Base-by-base conservation (phyloP, 37 sponge, comb jelly and placozoan species). In the Tethya wilhelma region DNA sequence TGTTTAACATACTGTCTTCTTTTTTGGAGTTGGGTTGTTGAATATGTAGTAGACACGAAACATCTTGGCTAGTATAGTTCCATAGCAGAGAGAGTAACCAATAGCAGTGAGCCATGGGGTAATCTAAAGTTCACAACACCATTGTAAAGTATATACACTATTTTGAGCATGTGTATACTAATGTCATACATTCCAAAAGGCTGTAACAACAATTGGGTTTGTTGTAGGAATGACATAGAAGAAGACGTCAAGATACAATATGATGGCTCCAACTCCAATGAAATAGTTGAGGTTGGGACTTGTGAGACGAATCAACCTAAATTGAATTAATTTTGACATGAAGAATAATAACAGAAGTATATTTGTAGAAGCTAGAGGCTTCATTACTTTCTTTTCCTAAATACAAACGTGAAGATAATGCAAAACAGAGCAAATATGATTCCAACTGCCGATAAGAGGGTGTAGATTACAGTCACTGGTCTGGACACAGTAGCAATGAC, bases 61-160 rank as follows among this genome's bases (percentile, higher is more conserved):
- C 86, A 86, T 86, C 70, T 86, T 86, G 32, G 53, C 79, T 37
- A 86, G 39, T 8, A 86, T 79, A 40, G 86, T 79, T 2, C 79
- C 86, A 86, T 66, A 86, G 53, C 79, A 79, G 26, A 86, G 74
- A 71, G 79, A 86, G 72, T 86, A 86, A 56, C 86, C 86, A 55
- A 86, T 63, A 30, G 79, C 59, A 12, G 73, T 65, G 46, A 86
- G 34, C 79, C 86, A 78, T 11, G 69, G 68, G 58, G 43, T 72
- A 31, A 86, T n/a, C n/a, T n/a, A n/a, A n/a, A n/a, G n/a, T n/a
- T n/a, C n/a, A n/a, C n/a, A n/a, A n/a, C n/a, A n/a, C n/a, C n/a
- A n/a, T n/a, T n/a, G n/a, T n/a, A n/a, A n/a, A n/a, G n/a, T n/a
- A n/a, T n/a, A n/a, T n/a, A n/a, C n/a, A n/a, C n/a, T n/a, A n/a